These are phyloP conservation scores for Tipula unca DNA, from an alignment of 2,888 invertebrate species.

Conservation along the genomic window DNA sequence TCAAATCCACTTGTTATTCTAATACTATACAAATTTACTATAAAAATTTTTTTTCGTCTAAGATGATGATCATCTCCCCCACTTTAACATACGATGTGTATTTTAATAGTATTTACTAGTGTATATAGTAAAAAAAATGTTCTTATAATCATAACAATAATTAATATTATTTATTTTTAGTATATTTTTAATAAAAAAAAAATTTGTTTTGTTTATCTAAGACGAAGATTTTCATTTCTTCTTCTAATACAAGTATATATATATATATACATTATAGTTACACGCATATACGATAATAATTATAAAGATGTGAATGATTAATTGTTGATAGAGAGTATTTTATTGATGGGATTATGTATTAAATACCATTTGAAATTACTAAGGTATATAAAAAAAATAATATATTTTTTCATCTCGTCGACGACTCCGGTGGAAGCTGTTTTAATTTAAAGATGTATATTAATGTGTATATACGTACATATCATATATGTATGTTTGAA, in stretches of 20 bases:
- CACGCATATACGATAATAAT: background rate
- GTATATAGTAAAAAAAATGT: background rate
- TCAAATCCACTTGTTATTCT: slow-evolving; percentile 8
- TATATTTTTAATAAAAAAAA: background rate
- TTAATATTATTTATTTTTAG: slow-evolving; percentile 14
- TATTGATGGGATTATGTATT: background rate
- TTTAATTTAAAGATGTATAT: no score
- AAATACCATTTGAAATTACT: background rate
- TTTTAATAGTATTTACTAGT: background rate
- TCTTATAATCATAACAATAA: background rate
- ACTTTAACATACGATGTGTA: background rate
- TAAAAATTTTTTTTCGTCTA: background rate
- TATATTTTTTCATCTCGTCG: background rate
- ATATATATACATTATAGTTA: background rate
- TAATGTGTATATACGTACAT: no score
- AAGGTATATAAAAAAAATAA: background rate
- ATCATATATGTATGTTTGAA: background rate
- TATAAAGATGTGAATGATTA: background rate
- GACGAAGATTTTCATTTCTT: background rate
- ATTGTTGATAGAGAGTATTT: background rate
- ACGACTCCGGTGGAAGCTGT: background rate
- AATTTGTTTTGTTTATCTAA: background rate
- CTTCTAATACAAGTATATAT: background rate
- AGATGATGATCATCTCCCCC: background rate
- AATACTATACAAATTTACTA: background rate